Evolutionary conservation across 2,113 vertebrate species (phyloP).

Genomic region (Bettongia penicillata): DNA sequence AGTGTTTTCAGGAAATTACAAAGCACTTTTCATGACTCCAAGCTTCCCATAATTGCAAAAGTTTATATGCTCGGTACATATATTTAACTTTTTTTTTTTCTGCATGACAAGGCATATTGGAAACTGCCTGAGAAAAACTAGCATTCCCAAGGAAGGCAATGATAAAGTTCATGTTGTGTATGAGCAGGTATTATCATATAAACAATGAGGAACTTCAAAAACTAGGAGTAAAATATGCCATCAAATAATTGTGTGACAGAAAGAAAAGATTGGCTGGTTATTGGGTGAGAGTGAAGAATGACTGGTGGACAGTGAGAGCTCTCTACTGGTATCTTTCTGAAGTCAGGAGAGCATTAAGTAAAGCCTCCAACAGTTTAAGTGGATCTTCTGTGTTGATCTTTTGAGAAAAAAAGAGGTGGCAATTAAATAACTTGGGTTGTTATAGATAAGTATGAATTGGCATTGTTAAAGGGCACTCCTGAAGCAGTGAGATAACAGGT

Average conservation of each 20-base stretch:
- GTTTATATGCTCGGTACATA: not conserved
- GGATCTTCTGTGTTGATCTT: not conserved
- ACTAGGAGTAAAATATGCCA: not conserved
- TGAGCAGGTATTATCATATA: not conserved
- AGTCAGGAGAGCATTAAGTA: not conserved
- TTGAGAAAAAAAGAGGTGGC: not conserved
- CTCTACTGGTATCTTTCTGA: not conserved
- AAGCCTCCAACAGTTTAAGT: not conserved
- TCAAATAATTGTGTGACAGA: not conserved
- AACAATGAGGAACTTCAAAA: not conserved
- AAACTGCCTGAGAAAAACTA: not conserved
- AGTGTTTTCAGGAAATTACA: not conserved
- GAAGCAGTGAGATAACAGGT: not conserved
- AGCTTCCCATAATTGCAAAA: not conserved
- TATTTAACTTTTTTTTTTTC: not conserved
- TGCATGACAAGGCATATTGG: not conserved
- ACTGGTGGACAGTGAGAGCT: not conserved
- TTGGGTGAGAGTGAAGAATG: not conserved
- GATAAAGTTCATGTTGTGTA: not conserved
- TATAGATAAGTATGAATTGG: not conserved
- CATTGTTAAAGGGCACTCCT: not conserved
- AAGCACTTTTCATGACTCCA: not conserved
- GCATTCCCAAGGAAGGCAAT: not conserved
- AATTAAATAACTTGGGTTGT: not conserved
- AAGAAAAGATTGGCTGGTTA: not conserved